Base-by-base conservation (phyloP, 2,797 vertebrate species). In the Capromys pilorides region DNA sequence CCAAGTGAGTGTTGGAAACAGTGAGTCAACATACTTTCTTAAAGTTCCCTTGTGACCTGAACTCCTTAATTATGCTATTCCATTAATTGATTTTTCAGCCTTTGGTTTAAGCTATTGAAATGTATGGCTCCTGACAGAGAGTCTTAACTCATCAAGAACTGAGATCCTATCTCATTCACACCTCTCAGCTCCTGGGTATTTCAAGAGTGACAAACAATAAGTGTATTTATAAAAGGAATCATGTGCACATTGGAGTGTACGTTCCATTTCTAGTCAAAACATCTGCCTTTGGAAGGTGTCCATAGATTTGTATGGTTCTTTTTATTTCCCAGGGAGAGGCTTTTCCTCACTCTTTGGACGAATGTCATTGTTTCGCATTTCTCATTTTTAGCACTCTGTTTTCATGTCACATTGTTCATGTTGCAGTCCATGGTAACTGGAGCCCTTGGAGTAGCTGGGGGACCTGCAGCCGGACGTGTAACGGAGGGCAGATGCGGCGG, bases 391-490 rank as follows among this genome's bases (percentile, higher is more conserved):
- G 41, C 79, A 28, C 54, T 87, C 78, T 54, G 14, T 86, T 54
- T 75, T 84, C 26, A 75, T 92, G 77, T 80, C 24, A 33, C 2
- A 54, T 88, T 66, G 33, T 80, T 94, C 96, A 1, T 22, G 64
- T 83, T 86, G 31, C 95, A 99, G 99, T 98, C 94, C 99, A 98
- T 10, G 99, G 99, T 75, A 99, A 98, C 98, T 99, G 99, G 99
- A 98, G 99, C 81, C 98, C 98, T 0, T 99, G 99, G 99, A 99
- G 98, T 61, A 98, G 98, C 66, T 99, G 99, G 99, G 99, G 99
- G 62, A 98, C 97, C 18, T 99, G 99, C 97, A 99, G 99, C 85
- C 98, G 98, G 92, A 99, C 99, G 0, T 99, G 99, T 54, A 98
- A 98, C 0, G 98, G 99, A 9, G 99, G 99, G n/a, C 99, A 99